phyloP scores from a whole-genome alignment of 2,888 invertebrate genomes.

The Rotaria socialis region DNA sequence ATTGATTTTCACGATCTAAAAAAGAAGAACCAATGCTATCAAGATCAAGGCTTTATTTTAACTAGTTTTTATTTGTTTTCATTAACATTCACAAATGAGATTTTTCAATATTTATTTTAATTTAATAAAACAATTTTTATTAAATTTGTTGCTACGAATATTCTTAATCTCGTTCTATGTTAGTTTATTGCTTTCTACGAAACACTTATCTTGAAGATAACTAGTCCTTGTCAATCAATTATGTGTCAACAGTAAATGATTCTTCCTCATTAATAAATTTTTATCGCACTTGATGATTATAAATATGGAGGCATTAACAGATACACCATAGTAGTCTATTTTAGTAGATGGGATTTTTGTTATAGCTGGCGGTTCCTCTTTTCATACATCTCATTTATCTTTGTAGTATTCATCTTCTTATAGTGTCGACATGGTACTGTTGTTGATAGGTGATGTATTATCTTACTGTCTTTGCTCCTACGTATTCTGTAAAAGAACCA shows the following conservation, averaged over 20 bases:
- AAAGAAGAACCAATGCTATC: not conserved
- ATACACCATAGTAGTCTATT: not conserved
- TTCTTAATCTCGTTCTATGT: too few relatives aligned
- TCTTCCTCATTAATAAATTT: too few relatives aligned
- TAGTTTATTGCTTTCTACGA: too few relatives aligned
- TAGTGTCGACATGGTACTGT: not conserved
- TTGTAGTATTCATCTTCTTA: not conserved
- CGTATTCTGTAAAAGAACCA: too few relatives aligned
- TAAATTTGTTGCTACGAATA: too few relatives aligned
- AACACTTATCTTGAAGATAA: not conserved
- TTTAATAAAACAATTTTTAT: too few relatives aligned
- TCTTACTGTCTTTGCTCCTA: not conserved
- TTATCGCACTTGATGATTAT: not conserved
- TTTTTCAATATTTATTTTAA: not conserved
- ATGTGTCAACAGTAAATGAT: too few relatives aligned
- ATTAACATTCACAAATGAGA: too few relatives aligned
- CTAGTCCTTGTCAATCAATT: not conserved
- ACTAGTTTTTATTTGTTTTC: too few relatives aligned
- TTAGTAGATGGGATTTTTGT: not conserved
- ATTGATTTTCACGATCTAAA: constrained; percentile 77
- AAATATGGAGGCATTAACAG: not conserved
- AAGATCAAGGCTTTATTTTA: too few relatives aligned
- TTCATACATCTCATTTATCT: too few relatives aligned
- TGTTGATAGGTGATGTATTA: not conserved
- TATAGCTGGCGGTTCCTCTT: too few relatives aligned